A percentile compares a stretch with the other conserved stretches of the same genome.
Conservation (phyloP, 2,888 invertebrate species). For the Abrostola tripartita region DNA sequence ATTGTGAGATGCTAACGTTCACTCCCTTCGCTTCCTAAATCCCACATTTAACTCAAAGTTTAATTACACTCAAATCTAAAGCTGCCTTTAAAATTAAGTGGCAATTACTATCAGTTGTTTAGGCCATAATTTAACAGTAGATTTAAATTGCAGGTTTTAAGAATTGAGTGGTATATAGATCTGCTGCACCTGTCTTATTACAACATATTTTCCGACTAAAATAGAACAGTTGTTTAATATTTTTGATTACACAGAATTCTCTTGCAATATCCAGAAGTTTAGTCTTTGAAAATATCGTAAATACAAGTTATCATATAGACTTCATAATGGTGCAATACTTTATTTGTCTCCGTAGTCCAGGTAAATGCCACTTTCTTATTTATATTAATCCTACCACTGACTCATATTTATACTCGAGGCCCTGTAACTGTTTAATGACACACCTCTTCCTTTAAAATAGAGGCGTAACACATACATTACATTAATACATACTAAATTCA, state of each 20-base stretch:
- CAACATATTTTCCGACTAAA: neutral
- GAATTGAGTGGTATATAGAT: constrained; percentile 22
- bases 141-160: constrained; percentile 24
- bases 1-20: constrained; percentile 50
- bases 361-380: too few species aligned
- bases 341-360: too few species aligned
- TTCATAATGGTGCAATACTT: too few species aligned
- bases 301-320: too few species aligned
- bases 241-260: neutral
- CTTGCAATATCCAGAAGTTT: neutral
- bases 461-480: too few species aligned
- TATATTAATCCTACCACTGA: too few species aligned
- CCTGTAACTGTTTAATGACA: too few species aligned
- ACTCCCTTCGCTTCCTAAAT: constrained; percentile 38
- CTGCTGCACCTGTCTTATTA: constrained; percentile 19
- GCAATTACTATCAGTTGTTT: constrained; percentile 38
- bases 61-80: constrained; percentile 26
- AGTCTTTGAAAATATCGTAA: too few species aligned
- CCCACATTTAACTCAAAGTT: constrained; percentile 38
- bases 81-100: constrained; percentile 35
- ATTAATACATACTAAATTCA: too few species aligned
- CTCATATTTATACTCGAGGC: too few species aligned
- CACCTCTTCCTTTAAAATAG: too few species aligned
- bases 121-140: constrained; percentile 39
- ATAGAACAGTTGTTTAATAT: neutral